Conservation (phyloP, 2,888 invertebrate species). For the Myopa tessellatipennis region DNA sequence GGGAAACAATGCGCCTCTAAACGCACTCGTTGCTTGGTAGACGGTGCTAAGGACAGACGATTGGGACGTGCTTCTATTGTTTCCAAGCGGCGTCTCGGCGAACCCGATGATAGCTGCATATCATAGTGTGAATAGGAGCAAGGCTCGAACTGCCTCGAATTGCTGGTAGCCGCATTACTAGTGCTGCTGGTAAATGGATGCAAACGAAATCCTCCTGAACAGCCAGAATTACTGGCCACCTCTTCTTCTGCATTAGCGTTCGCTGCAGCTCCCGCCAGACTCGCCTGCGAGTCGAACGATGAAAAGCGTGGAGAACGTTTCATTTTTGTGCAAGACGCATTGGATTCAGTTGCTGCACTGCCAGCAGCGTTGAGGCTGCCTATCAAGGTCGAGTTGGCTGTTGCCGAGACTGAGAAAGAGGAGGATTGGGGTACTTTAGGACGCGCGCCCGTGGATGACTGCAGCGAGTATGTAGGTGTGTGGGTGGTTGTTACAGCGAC, state of each 20-base stretch:
- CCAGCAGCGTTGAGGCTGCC: conserved; percentile 37
- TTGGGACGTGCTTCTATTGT: conserved; percentile 46
- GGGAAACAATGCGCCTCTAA: conserved; percentile 27
- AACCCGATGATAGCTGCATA: conserved; percentile 57
- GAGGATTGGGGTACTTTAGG: conserved; percentile 75
- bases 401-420: conserved; percentile 52
- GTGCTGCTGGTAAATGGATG: conserved; percentile 40
- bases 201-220: conserved; percentile 28
- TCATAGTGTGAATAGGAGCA: conserved; percentile 68
- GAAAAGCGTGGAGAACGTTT: conserved; percentile 68
- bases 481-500: conserved; percentile 38
- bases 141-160: conserved; percentile 59
- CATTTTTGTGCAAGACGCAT: conserved; percentile 61
- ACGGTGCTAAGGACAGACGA: conserved; percentile 31
- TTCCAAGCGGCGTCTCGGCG: conserved; percentile 48
- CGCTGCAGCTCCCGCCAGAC: conserved; percentile 59
- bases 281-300: conserved; percentile 68
- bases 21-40: conserved; percentile 21
- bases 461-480: conserved; percentile 48
- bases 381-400: conserved; percentile 53
- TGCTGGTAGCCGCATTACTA: conserved; percentile 45
- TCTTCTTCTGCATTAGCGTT: conserved; percentile 9
- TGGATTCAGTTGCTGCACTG: conserved; percentile 34
- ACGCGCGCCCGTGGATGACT: conserved; percentile 76
- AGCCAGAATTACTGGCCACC: conserved; percentile 5